Percentiles rank a stretch among this genome's conserved stretches.
phyloP scores from a whole-genome alignment of 1,140 invertebrate genomes.

The Dendroctonus ponderosae region DNA sequence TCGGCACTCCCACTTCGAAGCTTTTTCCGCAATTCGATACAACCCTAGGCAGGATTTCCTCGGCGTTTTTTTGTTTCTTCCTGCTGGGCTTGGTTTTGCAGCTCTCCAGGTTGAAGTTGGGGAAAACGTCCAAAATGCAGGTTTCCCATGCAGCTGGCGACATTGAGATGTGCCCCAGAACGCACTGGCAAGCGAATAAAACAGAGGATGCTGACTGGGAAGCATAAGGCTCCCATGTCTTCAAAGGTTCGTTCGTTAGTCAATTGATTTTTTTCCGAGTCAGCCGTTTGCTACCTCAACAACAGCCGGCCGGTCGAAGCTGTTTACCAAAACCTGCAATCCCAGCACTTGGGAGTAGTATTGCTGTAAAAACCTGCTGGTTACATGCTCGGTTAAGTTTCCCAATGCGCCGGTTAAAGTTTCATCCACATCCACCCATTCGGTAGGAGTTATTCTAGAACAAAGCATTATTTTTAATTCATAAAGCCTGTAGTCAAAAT shows the following conservation, averaged over 20 bases:
- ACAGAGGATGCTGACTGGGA: constrained; percentile 30
- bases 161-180: constrained; percentile 48
- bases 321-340: constrained; percentile 88
- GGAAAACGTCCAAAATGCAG: constrained; percentile 45
- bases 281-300: constrained; percentile 29
- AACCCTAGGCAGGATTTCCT: constrained; percentile 41
- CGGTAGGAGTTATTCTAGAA: constrained; percentile 76
- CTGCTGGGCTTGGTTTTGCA: constrained; percentile 31
- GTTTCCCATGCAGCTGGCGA: constrained; percentile 48
- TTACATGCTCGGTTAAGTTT: constrained; percentile 38
- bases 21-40: constrained; percentile 42
- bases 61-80: constrained; percentile 39
- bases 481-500: constrained; percentile 55
- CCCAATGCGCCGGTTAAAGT: constrained; percentile 24
- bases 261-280: background rate
- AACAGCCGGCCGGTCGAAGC: constrained; percentile 51
- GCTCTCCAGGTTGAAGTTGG: constrained; percentile 44
- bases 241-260: too few species aligned
- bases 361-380: constrained; percentile 78
- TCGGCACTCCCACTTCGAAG: constrained; percentile 45
- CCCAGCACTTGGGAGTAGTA: constrained; percentile 86
- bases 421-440: constrained; percentile 52
- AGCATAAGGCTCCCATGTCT: background rate
- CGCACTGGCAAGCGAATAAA: constrained; percentile 44
- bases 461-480: constrained; percentile 52